Evolutionary conservation across 2,888 invertebrate species (phyloP), one percentile per base, ranked within the genome.

Genomic region (Capitulum mitella): DNA sequence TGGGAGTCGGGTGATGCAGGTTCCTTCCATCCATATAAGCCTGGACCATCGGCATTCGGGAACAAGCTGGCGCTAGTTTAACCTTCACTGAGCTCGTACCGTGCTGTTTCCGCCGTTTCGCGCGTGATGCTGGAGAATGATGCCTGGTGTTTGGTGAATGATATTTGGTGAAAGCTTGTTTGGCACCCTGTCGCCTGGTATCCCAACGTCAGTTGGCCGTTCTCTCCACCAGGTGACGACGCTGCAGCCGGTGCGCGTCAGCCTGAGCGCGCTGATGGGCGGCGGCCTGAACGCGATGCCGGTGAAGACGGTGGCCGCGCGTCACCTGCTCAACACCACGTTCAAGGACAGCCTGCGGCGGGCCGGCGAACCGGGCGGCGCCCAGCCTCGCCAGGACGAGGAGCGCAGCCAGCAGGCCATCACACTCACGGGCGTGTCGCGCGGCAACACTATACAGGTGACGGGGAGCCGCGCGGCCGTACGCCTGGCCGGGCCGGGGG

Each of bases 281-380:
- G 75, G 75, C 43, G 10, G 37, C 5, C 70, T 70, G 16, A 70
- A 32, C 75, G 43, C 75, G 8, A n/a, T 75, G 75, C 46, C 75
- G 29, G 46, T 75, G 43, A 75, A 75, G 75, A 75, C 75, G 46
- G 75, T 75, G 75, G 75, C 46, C 26, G 75, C 70, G 37, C 70
- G 70, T 0, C 70, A 70, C 29, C 70, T 70, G 34, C 70, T 70
- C 29, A n/a, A 32, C 29, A 70, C 70, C 22, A 19, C 37, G 29
- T 70, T 70, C 70, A 70, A 70, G 70, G 70, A 70, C 70, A 70
- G 37, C 19, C 19, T 34, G 34, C 70, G 34, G 22, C 70, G 70
- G 22, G 8, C 22, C 3, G 64, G 22, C 37, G 64, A 34, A 22
- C 6, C 64, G 22, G 37, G 3, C 22, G 12, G 43, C 43, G 43